A percentile compares a stretch with the other conserved stretches of the same genome.
Evolutionary conservation across 1,140 invertebrate genomes (phyloP).

Genomic region (Brachionus paranguensis): DNA sequence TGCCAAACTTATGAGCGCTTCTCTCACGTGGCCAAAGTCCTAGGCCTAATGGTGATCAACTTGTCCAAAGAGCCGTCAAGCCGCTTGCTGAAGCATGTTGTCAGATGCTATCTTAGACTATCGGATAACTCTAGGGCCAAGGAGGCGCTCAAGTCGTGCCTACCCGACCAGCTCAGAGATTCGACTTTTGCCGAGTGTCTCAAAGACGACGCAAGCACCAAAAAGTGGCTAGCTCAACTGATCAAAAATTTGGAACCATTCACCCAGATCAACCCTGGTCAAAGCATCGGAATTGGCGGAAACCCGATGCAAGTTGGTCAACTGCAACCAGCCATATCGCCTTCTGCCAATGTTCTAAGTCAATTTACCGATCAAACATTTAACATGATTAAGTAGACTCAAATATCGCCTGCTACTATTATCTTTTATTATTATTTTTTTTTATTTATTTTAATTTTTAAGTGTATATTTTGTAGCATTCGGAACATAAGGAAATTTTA

Average conservation of each 20-base stretch:
- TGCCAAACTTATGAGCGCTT: slow-evolving; percentile 88
- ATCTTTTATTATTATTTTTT: background rate
- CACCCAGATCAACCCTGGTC: background rate
- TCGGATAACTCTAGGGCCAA: slow-evolving; percentile 79
- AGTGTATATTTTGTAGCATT: slow-evolving; percentile 28
- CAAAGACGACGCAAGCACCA: slow-evolving; percentile 80
- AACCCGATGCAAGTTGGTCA: background rate
- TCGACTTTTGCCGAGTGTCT: slow-evolving; percentile 80
- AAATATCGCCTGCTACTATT: background rate
- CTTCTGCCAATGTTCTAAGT: background rate
- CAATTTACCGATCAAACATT: slow-evolving; percentile 14
- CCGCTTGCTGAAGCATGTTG: slow-evolving; percentile 91
- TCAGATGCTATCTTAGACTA: slow-evolving; percentile 89
- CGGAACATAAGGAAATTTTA: background rate
- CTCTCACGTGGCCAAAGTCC: slow-evolving; percentile 92
- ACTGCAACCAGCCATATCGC: slow-evolving; percentile 17
- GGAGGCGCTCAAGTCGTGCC: slow-evolving; percentile 87
- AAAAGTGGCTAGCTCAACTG: slow-evolving; percentile 85
- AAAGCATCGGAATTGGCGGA: background rate
- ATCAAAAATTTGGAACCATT: slow-evolving; percentile 78
- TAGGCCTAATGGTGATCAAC: slow-evolving; percentile 93
- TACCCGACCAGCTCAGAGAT: slow-evolving; percentile 91
- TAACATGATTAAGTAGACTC: slow-evolving; percentile 23
- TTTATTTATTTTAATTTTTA: background rate
- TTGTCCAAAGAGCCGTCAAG: slow-evolving; percentile 92